These are phyloP conservation scores for Xanthorhoe spadicearia DNA, from an alignment of 2,888 invertebrate genomes.

Conservation along the genomic window DNA sequence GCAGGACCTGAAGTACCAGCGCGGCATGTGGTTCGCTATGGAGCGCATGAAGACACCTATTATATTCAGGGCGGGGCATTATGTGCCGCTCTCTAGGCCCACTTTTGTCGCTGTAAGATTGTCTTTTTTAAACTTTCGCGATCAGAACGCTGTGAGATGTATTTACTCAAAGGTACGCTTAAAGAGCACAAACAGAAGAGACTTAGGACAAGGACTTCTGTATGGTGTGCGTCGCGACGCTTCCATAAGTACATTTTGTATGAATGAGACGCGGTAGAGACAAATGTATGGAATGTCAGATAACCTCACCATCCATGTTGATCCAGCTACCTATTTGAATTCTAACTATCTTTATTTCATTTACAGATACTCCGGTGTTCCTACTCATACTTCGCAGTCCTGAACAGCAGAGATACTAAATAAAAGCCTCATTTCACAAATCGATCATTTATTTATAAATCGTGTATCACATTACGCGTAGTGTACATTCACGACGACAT, in stretches of 20 bases:
- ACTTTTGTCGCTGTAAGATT: slow-evolving; percentile 78
- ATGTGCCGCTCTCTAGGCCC: slow-evolving; percentile 78
- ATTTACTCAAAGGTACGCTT: too few relatives aligned
- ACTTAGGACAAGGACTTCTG: too few relatives aligned
- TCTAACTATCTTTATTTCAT: slow-evolving; percentile 14
- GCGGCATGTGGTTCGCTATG: slow-evolving; percentile 77
- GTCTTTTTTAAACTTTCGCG: too few relatives aligned
- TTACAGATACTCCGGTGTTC: slow-evolving; percentile 76
- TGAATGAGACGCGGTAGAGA: too few relatives aligned
- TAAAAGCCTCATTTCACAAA: slow-evolving; percentile 56
- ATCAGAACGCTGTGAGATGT: too few relatives aligned
- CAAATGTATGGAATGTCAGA: too few relatives aligned
- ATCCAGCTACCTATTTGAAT: too few relatives aligned
- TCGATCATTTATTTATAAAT: slow-evolving; percentile 80
- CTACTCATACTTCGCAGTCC: slow-evolving; percentile 76
- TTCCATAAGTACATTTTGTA: too few relatives aligned
- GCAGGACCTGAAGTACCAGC: slow-evolving; percentile 71
- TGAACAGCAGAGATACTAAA: slow-evolving; percentile 67
- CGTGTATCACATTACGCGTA: slow-evolving; percentile 82
- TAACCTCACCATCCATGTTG: background rate
- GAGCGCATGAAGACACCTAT: slow-evolving; percentile 78
- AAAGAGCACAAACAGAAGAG: too few relatives aligned
- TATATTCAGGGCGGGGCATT: slow-evolving; percentile 81
- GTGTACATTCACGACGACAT: slow-evolving; percentile 78
- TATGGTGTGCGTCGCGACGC: too few relatives aligned